Conservation (phyloP, 2,888 invertebrate species). For the Abrostola triplasia region DNA sequence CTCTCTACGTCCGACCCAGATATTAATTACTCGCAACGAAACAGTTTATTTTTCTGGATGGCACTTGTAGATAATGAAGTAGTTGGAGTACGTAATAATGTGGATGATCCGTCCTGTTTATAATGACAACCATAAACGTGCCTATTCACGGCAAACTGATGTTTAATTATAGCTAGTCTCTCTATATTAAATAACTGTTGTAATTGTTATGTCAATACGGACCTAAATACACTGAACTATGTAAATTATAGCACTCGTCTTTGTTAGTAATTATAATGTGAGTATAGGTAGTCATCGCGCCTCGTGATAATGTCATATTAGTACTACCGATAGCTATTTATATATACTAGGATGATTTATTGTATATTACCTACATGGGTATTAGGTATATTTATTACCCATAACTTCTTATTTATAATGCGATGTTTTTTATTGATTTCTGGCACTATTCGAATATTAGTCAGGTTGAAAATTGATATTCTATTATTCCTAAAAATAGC, state of each 20-base stretch:
- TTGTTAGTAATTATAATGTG: slow-evolving; percentile 9
- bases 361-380: not conserved
- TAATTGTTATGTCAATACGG: slow-evolving; percentile 17
- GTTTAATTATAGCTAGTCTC: slow-evolving; percentile 7
- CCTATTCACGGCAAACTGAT: not conserved
- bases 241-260: slow-evolving; percentile 4
- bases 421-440: too few relatives aligned
- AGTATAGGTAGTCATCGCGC: not conserved
- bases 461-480: too few relatives aligned
- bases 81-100: slow-evolving; percentile 1
- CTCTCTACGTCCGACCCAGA: slow-evolving; percentile 83
- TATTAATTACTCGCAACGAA: slow-evolving; percentile 66
- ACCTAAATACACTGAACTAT: slow-evolving; percentile 8
- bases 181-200: slow-evolving; percentile 6
- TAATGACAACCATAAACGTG: slow-evolving; percentile 14
- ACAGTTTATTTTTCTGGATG: slow-evolving; percentile 36
- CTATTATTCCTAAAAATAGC: too few relatives aligned
- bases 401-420: too few relatives aligned
- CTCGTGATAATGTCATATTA: slow-evolving; percentile 9
- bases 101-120: slow-evolving; percentile 1
- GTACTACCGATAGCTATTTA: not conserved
- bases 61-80: slow-evolving; percentile 13
- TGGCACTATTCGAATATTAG: too few relatives aligned
- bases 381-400: not conserved
- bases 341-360: not conserved